Percentiles rank a stretch among this genome's conserved stretches.
phyloP scores from a whole-genome alignment of 1,140 invertebrate genomes.

The Drosophila neocordata region DNA sequence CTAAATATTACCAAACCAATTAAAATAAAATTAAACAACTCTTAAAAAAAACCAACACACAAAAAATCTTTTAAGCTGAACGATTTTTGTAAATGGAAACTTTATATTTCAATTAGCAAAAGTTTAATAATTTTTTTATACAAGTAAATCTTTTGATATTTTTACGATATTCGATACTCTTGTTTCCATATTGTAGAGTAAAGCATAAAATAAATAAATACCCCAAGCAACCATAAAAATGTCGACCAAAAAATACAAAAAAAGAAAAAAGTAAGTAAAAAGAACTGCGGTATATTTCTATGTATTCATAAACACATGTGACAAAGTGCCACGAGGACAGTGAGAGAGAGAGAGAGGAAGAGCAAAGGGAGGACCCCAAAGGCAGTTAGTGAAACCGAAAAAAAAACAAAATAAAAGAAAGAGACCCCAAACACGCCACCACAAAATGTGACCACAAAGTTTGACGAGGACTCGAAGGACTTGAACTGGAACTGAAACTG shows the following conservation, averaged over 20 bases:
- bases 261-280: not conserved
- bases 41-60: too few species aligned
- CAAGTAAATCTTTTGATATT: too few species aligned
- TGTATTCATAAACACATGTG: slow-evolving; percentile 79
- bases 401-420: not conserved
- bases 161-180: slow-evolving; percentile 27
- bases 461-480: slow-evolving; percentile 34
- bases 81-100: too few species aligned
- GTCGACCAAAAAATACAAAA: slow-evolving; percentile 46
- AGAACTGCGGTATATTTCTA: slow-evolving; percentile 37
- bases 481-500: not conserved
- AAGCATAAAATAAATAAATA: slow-evolving; percentile 28
- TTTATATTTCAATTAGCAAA: too few species aligned
- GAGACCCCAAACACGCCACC: slow-evolving; percentile 38
- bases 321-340: slow-evolving; percentile 24
- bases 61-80: too few species aligned
- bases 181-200: slow-evolving; percentile 24
- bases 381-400: slow-evolving; percentile 3
- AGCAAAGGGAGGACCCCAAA: slow-evolving; percentile 55
- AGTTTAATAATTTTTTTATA: too few species aligned
- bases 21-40: too few species aligned
- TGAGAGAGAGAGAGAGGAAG: slow-evolving; percentile 45
- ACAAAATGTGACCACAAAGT: slow-evolving; percentile 49
- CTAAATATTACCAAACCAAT: too few species aligned
- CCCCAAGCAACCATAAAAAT: slow-evolving; percentile 72